Evolutionary conservation across 2,888 invertebrate genomes (phyloP).

Genomic region (Abrostola triplasia): DNA sequence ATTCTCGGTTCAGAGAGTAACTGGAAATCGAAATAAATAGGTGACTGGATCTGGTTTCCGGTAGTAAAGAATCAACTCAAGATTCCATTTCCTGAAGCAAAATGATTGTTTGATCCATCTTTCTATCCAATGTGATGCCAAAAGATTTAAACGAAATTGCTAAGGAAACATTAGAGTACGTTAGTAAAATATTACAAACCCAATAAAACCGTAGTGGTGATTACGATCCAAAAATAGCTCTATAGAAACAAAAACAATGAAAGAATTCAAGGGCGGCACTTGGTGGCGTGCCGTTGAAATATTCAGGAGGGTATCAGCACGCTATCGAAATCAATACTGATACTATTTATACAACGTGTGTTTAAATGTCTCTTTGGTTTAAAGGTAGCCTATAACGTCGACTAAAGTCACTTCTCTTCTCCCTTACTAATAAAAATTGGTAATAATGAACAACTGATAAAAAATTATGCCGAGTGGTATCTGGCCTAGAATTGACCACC

Average conservation of each 20-base stretch:
- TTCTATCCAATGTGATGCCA: too few species aligned
- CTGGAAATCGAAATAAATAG: too few species aligned
- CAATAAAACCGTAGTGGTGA: constrained; percentile 28
- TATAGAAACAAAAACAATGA: constrained; percentile 42
- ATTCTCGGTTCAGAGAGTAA: too few species aligned
- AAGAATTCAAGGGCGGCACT: constrained; percentile 36
- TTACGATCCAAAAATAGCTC: constrained; percentile 46
- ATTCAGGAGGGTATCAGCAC: constrained; percentile 45
- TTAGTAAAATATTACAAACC: constrained; percentile 26
- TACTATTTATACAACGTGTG: constrained; percentile 20
- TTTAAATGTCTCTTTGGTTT: constrained; percentile 14
- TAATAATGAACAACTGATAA: too few species aligned
- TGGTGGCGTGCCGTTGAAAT: constrained; percentile 44
- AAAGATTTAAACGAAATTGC: too few species aligned
- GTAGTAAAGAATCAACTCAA: too few species aligned
- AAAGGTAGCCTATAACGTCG: not conserved
- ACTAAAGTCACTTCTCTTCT: not conserved
- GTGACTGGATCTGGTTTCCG: too few species aligned
- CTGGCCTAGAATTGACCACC: too few species aligned
- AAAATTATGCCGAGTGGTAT: too few species aligned
- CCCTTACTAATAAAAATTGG: too few species aligned
- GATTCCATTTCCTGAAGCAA: too few species aligned
- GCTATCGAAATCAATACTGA: constrained; percentile 47
- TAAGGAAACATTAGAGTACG: not conserved
- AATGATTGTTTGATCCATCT: too few species aligned